Conservation (phyloP, 2,113 vertebrate species). For the Carassius gibelio region DNA sequence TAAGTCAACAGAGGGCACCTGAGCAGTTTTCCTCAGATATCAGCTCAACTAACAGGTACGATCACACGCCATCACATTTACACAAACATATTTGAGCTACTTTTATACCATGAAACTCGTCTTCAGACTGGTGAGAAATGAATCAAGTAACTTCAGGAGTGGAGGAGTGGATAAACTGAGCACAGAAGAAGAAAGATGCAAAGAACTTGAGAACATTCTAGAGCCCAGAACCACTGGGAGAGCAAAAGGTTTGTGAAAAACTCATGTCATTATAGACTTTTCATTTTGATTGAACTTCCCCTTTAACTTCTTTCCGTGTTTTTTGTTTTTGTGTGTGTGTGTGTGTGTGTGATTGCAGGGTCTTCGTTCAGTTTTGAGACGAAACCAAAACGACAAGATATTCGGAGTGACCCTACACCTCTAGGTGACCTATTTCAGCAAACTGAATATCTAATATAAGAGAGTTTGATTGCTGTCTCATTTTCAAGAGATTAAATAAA, state of each 20-base stretch:
- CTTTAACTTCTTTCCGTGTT: slow-evolving; percentile 59
- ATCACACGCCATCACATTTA: background rate
- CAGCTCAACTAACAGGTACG: slow-evolving; percentile 34
- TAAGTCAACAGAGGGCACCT: slow-evolving; percentile 86
- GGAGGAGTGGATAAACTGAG: slow-evolving; percentile 18
- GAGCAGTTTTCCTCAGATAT: slow-evolving; percentile 79
- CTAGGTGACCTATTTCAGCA: slow-evolving; percentile 72
- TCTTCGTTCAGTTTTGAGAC: slow-evolving; percentile 90
- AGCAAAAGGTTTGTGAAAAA: slow-evolving; percentile 13
- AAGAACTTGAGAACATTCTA: slow-evolving; percentile 28
- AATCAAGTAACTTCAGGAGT: slow-evolving; percentile 1
- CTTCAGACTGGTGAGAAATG: slow-evolving; percentile 9
- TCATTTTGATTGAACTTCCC: background rate
- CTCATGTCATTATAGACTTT: background rate
- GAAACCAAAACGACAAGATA: slow-evolving; percentile 91
- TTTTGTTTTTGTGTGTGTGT: background rate
- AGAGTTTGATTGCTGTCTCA: background rate
- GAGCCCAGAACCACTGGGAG: slow-evolving; percentile 29
- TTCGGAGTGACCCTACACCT: slow-evolving; percentile 95
- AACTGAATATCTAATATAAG: background rate
- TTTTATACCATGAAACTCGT: background rate
- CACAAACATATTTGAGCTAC: background rate
- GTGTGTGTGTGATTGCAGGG: slow-evolving; percentile 69
- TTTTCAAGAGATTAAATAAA: background rate
- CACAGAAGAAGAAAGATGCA: slow-evolving; percentile 32